Percentiles rank a stretch among this genome's conserved stretches.
phyloP scores from a whole-genome alignment of 35 echinoderm and acorn worm species.

The Apostichopus parvimensis region DNA sequence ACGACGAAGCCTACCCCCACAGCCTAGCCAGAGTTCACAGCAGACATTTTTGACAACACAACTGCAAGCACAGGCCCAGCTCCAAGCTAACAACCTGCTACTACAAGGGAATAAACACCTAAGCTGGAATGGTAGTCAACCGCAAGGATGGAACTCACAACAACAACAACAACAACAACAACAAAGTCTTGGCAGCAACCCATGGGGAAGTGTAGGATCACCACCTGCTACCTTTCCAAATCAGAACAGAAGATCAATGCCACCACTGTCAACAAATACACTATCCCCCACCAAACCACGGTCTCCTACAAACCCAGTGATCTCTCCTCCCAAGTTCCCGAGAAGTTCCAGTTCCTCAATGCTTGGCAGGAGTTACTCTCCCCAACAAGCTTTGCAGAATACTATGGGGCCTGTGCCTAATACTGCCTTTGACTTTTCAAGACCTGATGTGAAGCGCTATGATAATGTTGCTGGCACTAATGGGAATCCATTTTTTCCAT shows the following conservation, averaged over 20 bases:
- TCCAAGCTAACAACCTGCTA: slow-evolving; percentile 77
- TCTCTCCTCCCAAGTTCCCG: slow-evolving; percentile 95
- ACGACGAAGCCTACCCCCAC: slow-evolving; percentile 78
- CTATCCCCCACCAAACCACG: slow-evolving; percentile 82
- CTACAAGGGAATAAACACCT: slow-evolving; percentile 73
- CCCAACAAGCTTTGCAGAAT: slow-evolving; percentile 48
- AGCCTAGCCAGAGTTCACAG: slow-evolving; percentile 77
- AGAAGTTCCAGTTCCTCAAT: slow-evolving; percentile 94
- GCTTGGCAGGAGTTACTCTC: slow-evolving; percentile 66
- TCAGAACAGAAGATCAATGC: slow-evolving; percentile 84
- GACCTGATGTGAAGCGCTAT: slow-evolving; percentile 65
- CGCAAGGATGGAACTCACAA: slow-evolving; percentile 67
- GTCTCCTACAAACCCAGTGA: slow-evolving; percentile 79
- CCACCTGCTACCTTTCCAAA: slow-evolving; percentile 69
- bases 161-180: slow-evolving; percentile 38
- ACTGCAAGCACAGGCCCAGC: slow-evolving; percentile 67
- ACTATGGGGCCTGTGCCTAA: slow-evolving; percentile 51
- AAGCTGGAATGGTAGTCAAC: slow-evolving; percentile 78
- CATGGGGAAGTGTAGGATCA: slow-evolving; percentile 94
- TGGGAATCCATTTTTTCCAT: slow-evolving; percentile 85
- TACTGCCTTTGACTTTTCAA: slow-evolving; percentile 76
- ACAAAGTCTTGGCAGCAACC: slow-evolving; percentile 67
- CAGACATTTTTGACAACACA: slow-evolving; percentile 82
- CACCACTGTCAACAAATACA: slow-evolving; percentile 54
- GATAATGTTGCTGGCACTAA: slow-evolving; percentile 44